phyloP scores from a whole-genome alignment of 2,113 vertebrate species.

The Glaucomys volans region DNA sequence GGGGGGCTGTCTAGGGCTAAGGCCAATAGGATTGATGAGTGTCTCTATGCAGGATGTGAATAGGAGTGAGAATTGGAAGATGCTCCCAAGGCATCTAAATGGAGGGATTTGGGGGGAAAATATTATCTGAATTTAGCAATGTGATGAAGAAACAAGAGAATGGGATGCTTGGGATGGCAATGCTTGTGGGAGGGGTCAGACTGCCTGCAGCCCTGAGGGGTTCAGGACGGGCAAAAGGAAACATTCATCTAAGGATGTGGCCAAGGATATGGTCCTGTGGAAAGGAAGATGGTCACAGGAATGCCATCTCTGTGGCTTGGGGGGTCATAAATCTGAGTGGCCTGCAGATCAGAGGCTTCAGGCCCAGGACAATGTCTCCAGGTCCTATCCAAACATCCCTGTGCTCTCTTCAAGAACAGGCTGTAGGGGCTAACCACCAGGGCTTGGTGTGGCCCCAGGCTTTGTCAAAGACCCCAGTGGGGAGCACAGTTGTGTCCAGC shows the following conservation, averaged over 20 bases:
- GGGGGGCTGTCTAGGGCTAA: background rate
- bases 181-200: constrained; percentile 65
- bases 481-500: background rate
- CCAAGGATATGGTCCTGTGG: constrained; percentile 80
- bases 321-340: constrained; percentile 83
- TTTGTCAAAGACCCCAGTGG: background rate
- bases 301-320: constrained; percentile 74
- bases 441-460: constrained; percentile 76
- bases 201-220: constrained; percentile 64
- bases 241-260: constrained; percentile 82
- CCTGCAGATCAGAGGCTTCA: constrained; percentile 65
- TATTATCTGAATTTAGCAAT: background rate
- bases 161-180: background rate
- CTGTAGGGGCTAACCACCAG: constrained; percentile 75
- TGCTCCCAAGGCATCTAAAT: background rate
- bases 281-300: constrained; percentile 82
- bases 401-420: constrained; percentile 56
- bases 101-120: background rate
- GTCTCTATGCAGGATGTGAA: background rate
- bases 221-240: constrained; percentile 80
- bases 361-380: constrained; percentile 72
- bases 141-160: background rate
- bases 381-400: constrained; percentile 74
- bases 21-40: rapidly evolving
- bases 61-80: background rate